Conservation (phyloP, 2,113 vertebrate genomes). For the Empidonax alnorum region DNA sequence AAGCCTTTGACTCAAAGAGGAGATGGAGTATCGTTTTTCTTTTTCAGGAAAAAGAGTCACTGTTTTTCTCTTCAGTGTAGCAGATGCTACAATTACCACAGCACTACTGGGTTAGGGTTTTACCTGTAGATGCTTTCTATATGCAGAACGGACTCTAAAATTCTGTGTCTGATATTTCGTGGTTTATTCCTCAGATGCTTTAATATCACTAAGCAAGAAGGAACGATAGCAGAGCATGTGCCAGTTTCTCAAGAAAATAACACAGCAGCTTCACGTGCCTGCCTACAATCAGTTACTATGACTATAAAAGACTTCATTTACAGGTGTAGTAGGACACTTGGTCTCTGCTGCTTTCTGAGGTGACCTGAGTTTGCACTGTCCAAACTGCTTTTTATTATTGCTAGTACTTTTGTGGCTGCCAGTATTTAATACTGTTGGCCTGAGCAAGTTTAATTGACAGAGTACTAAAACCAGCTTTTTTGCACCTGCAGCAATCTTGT, state of each 20-base stretch:
- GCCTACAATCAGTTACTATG: not conserved
- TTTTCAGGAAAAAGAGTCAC: not conserved
- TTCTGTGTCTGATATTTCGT: not conserved
- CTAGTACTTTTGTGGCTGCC: not conserved
- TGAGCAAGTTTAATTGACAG: slow-evolving; percentile 20
- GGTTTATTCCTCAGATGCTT: not conserved
- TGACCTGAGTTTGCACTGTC: not conserved
- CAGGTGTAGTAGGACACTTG: not conserved
- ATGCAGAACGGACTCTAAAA: not conserved
- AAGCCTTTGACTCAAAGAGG: not conserved
- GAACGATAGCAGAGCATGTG: not conserved
- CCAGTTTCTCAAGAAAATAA: not conserved
- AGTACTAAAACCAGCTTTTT: not conserved
- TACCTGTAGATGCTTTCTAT: not conserved
- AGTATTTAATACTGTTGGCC: not conserved
- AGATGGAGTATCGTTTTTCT: not conserved
- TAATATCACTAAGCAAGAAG: not conserved
- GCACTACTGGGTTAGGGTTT: not conserved
- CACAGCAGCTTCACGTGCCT: not conserved
- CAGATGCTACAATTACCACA: not conserved
- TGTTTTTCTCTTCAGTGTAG: not conserved
- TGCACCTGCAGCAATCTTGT: not conserved
- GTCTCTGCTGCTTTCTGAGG: not conserved
- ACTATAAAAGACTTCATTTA: not conserved
- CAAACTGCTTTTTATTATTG: not conserved